Percentiles rank a stretch among this genome's conserved stretches.
Conservation (phyloP, 2,888 invertebrate species). For the Dicycla oo region DNA sequence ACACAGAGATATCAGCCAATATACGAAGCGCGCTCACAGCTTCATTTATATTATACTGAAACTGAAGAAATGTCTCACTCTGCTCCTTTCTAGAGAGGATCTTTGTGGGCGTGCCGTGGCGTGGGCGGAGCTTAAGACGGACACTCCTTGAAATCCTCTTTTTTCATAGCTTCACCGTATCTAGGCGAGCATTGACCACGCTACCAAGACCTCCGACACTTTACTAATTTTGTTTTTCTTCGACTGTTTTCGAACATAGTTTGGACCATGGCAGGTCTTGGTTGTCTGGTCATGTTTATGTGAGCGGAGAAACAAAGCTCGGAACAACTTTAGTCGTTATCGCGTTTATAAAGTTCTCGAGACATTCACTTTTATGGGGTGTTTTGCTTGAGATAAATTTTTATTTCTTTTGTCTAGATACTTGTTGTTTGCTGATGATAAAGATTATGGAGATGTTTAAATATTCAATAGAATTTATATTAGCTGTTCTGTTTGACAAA, state of each 20-base stretch:
- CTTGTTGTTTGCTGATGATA: slow-evolving; percentile 77
- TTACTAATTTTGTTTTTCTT: slow-evolving; percentile 64
- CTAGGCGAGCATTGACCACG: slow-evolving; percentile 83
- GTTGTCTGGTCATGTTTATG: slow-evolving; percentile 81
- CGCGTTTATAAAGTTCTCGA: slow-evolving; percentile 90
- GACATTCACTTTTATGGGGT: slow-evolving; percentile 90
- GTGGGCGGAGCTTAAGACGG: slow-evolving; percentile 85
- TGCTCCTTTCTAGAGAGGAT: slow-evolving; percentile 77
- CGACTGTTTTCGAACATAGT: slow-evolving; percentile 30
- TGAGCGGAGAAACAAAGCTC: slow-evolving; percentile 87
- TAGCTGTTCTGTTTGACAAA: background rate
- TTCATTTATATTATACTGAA: slow-evolving; percentile 78
- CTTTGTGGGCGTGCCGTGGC: slow-evolving; percentile 84
- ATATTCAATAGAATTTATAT: slow-evolving; percentile 27
- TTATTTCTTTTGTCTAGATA: slow-evolving; percentile 86
- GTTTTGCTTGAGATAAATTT: slow-evolving; percentile 89
- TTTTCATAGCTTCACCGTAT: slow-evolving; percentile 87
- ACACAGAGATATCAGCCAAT: slow-evolving; percentile 57
- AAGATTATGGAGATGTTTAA: slow-evolving; percentile 58
- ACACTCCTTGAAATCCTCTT: slow-evolving; percentile 89
- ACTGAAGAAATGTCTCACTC: slow-evolving; percentile 85
- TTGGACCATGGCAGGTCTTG: slow-evolving; percentile 68
- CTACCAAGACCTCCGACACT: slow-evolving; percentile 76
- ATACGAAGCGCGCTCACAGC: slow-evolving; percentile 66
- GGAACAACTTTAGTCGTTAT: slow-evolving; percentile 89